Conservation (phyloP, 2,888 invertebrate species). For the Rhyacophila evoluta region DNA sequence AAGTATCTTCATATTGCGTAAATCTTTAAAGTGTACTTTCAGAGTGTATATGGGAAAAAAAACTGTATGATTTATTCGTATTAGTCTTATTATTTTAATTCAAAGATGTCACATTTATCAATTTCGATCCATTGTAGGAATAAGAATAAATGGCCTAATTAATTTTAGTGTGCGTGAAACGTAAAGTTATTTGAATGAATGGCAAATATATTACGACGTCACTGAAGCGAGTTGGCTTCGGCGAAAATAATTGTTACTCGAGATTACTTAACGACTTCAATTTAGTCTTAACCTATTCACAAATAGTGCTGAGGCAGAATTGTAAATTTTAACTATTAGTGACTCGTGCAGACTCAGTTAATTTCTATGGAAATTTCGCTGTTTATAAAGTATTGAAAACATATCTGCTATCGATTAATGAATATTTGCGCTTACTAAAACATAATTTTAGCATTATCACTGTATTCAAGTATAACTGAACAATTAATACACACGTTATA, state of each 20-base stretch:
- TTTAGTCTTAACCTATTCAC: slow-evolving; percentile 31
- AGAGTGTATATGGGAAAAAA: too few species aligned
- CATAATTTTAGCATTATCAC: not conserved
- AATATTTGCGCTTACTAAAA: too few species aligned
- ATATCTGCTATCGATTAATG: too few species aligned
- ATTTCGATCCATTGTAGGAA: too few species aligned
- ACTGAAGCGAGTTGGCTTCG: not conserved
- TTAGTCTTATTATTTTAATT: too few species aligned
- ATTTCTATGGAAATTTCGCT: not conserved
- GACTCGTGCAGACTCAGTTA: not conserved
- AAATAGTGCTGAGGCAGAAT: slow-evolving; percentile 28
- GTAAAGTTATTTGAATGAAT: not conserved
- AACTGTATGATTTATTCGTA: too few species aligned
- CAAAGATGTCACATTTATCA: too few species aligned
- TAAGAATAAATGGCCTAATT: too few species aligned
- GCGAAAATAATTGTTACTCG: slow-evolving; percentile 39
- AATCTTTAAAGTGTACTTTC: too few species aligned
- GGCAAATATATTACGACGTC: not conserved
- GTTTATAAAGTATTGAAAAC: not conserved
- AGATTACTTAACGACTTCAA: slow-evolving; percentile 40
- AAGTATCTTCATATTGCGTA: too few species aligned
- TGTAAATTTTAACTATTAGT: not conserved
- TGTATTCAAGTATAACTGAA: not conserved
- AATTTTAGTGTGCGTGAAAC: too few species aligned
- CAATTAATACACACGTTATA: not conserved